Base-by-base conservation (phyloP, 1,140 invertebrate species). In the Triops cancriformis region DNA sequence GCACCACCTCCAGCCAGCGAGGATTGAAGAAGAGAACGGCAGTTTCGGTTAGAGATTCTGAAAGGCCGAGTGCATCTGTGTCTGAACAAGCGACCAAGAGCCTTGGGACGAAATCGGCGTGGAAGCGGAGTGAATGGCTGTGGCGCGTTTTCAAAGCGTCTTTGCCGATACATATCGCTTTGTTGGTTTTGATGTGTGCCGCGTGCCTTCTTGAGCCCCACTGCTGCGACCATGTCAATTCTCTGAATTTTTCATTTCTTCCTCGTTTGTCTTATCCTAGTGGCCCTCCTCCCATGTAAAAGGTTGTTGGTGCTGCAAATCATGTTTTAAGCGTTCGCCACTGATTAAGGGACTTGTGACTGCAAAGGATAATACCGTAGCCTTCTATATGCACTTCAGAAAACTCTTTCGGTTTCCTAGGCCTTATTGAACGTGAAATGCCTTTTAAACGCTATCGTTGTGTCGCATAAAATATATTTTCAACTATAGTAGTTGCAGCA, bases 181-280 rank as follows among this genome's bases (percentile, higher is more conserved):
- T 96, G 23, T 87, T 96, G 28, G 90, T 93, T 0, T 86, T 96
- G 6, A 88, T 94, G 72, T 91, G 93, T 78, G 89, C 94, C 28
- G 92, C 92, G 4, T 95, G 91, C 84, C 86, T 94, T 14, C 87
- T 95, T 79, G 93, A 95, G 81, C 90, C 91, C 4, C 88, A 91
- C 45, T 95, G 94, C 83, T 95, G 94, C 84, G 93, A 96, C 83
- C 89, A 91, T 14, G 87, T 94, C 77, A 94, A 95, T 85, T 94
- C 92, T 76, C 88, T 95, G 79, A 91, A 90, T 31, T 87, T 93
- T 81, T 94, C 92, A 0, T 86, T 96, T 26, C 91, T 91, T 4
- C 94, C 94, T 1, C 93, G 95, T 82, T 85, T 96, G 77, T 89
- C 92, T 73, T 95, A 95, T 81, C 89, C 94, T 9, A 89, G 90